These are phyloP conservation scores for Chaenogobius annularis DNA, from an alignment of 2,113 vertebrate genomes.

Conservation along the genomic window DNA sequence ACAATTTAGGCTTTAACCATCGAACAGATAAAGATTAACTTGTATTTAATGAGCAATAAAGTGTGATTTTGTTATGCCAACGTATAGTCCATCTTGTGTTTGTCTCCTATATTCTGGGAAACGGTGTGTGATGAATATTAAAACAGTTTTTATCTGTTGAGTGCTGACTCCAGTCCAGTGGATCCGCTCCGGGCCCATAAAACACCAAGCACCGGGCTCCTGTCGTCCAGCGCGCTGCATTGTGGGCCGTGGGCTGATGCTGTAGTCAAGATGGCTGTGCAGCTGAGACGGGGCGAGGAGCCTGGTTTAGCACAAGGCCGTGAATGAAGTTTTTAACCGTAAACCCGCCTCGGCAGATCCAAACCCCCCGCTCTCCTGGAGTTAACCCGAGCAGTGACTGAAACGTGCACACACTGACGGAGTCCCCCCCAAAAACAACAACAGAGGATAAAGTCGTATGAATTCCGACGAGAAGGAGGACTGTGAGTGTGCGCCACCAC, in stretches of 20 bases:
- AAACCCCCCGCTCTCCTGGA: slow-evolving; percentile 1
- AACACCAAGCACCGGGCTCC: slow-evolving; percentile 33
- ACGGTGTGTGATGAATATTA: background rate
- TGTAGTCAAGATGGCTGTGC: slow-evolving; percentile 80
- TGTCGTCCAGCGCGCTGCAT: slow-evolving; percentile 59
- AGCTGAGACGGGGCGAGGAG: slow-evolving; percentile 64
- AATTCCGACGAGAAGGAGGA: slow-evolving; percentile 80
- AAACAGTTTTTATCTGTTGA: background rate
- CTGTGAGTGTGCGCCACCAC: slow-evolving; percentile 81
- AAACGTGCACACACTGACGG: slow-evolving; percentile 36
- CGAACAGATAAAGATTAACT: too few relatives aligned
- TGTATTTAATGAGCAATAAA: too few relatives aligned
- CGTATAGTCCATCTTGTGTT: too few relatives aligned
- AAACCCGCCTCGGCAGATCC: slow-evolving; percentile 25
- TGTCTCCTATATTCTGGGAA: too few relatives aligned
- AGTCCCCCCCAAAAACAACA: slow-evolving; percentile 44
- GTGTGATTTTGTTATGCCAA: too few relatives aligned
- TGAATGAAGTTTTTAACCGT: slow-evolving; percentile 61
- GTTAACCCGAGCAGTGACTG: slow-evolving; percentile 27
- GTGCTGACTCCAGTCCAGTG: slow-evolving; percentile 10
- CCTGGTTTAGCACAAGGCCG: slow-evolving; percentile 63
- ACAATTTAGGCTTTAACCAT: too few relatives aligned
- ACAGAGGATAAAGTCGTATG: slow-evolving; percentile 77
- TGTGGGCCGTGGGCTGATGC: slow-evolving; percentile 66
- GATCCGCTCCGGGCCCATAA: slow-evolving; percentile 34